phyloP scores from a whole-genome alignment of 2,797 vertebrate species.

The Menidia menidia region DNA sequence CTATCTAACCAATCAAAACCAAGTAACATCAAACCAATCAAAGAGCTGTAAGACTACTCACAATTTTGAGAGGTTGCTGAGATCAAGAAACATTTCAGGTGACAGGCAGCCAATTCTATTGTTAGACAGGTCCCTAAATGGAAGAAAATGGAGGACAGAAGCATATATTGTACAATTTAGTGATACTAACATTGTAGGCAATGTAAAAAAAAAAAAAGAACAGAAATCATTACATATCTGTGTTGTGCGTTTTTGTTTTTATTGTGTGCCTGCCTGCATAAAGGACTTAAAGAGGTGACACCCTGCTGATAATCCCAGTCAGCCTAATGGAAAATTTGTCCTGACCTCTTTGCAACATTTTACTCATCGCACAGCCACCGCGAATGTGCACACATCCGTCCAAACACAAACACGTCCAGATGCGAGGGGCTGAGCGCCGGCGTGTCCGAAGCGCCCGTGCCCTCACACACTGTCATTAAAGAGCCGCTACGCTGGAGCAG shows the following conservation, averaged over 20 bases:
- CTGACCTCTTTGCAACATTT: slow-evolving; percentile 58
- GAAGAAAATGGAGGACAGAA: slow-evolving; percentile 40
- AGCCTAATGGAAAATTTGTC: slow-evolving; percentile 36
- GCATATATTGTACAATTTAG: background rate
- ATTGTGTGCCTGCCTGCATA: slow-evolving; percentile 1
- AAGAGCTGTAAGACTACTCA: slow-evolving; percentile 79
- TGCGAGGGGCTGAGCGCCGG: slow-evolving; percentile 44
- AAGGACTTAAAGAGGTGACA: slow-evolving; percentile 37
- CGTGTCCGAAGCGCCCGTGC: slow-evolving; percentile 66
- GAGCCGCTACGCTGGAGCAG: slow-evolving; percentile 81
- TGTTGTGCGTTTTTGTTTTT: slow-evolving; percentile 10
- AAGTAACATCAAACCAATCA: slow-evolving; percentile 23
- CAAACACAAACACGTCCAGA: slow-evolving; percentile 31
- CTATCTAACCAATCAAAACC: slow-evolving; percentile 20
- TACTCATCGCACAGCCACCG: slow-evolving; percentile 38
- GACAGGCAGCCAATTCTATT: slow-evolving; percentile 93
- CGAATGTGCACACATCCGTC: slow-evolving; percentile 17
- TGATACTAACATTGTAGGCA: background rate
- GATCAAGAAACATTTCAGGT: slow-evolving; percentile 89
- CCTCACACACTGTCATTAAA: slow-evolving; percentile 82
- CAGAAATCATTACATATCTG: background rate
- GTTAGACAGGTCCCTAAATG: slow-evolving; percentile 90
- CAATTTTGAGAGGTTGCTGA: slow-evolving; percentile 90
- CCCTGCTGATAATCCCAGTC: slow-evolving; percentile 11
- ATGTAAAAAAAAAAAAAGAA: slow-evolving; percentile 1